Percentiles rank a stretch among this genome's conserved stretches.
Conservation (phyloP, 2,888 invertebrate species). For the Aspidiotus destructor region DNA sequence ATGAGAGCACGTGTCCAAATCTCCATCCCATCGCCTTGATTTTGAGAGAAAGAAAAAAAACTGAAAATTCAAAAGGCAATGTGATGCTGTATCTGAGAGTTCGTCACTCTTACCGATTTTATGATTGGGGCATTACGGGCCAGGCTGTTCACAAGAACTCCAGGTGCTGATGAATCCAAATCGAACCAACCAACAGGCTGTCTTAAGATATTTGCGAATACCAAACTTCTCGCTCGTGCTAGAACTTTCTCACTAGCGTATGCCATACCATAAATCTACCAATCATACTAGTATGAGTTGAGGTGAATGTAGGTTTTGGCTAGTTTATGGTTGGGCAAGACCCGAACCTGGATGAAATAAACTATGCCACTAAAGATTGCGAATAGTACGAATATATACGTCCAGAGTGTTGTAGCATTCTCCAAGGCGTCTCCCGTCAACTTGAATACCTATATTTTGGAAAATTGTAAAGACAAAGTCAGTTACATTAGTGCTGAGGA, state of each 20-base stretch:
- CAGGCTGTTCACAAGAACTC: slow-evolving; percentile 42
- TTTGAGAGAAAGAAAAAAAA: not conserved
- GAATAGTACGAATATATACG: slow-evolving; percentile 45
- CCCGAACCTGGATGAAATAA: slow-evolving; percentile 42
- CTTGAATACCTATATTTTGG: slow-evolving; percentile 27
- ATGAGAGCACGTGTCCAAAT: slow-evolving; percentile 41
- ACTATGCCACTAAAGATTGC: slow-evolving; percentile 42
- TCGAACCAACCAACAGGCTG: slow-evolving; percentile 45
- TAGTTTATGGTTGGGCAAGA: too few species aligned
- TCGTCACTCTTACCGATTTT: slow-evolving; percentile 39
- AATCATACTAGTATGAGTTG: too few species aligned
- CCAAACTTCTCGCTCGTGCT: slow-evolving; percentile 40
- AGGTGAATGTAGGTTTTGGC: too few species aligned
- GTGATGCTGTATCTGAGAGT: not conserved
- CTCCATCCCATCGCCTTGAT: slow-evolving; percentile 43
- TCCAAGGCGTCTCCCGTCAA: slow-evolving; percentile 23
- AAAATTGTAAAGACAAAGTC: not conserved
- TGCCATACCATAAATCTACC: slow-evolving; percentile 37
- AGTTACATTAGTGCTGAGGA: not conserved
- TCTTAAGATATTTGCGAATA: slow-evolving; percentile 43
- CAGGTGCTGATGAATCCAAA: slow-evolving; percentile 41
- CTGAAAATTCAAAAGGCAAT: too few species aligned
- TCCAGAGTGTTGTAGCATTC: slow-evolving; percentile 31
- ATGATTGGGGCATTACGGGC: slow-evolving; percentile 45
- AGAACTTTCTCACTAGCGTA: slow-evolving; percentile 40